Evolutionary conservation across 2,888 invertebrate species (phyloP).

Genomic region (Drosophila acutilabella): DNA sequence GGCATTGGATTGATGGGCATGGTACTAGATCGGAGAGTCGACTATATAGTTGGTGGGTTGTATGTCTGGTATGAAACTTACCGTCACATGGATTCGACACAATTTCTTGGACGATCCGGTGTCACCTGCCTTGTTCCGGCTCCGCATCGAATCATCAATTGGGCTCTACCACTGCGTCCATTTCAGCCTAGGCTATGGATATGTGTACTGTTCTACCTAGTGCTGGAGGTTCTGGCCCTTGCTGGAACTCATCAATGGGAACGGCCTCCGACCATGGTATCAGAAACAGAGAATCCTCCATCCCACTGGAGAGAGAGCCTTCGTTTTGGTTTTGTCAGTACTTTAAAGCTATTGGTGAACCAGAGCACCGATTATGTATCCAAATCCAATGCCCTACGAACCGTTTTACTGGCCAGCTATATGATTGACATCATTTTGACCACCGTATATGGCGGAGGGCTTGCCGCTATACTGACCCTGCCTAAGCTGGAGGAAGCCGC

Average conservation of each 20-base stretch:
- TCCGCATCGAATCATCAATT: slow-evolving; percentile 87
- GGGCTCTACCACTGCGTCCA: slow-evolving; percentile 88
- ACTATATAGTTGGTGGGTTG: slow-evolving; percentile 83
- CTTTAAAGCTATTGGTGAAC: slow-evolving; percentile 76
- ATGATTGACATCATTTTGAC: slow-evolving; percentile 87
- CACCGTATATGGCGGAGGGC: slow-evolving; percentile 88
- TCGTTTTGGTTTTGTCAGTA: slow-evolving; percentile 70
- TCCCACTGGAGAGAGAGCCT: slow-evolving; percentile 59
- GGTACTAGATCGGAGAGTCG: slow-evolving; percentile 87
- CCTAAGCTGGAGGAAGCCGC: slow-evolving; percentile 88
- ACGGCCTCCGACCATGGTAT: background rate
- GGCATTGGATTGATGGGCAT: slow-evolving; percentile 89
- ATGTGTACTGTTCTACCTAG: slow-evolving; percentile 85
- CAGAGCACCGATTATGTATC: slow-evolving; percentile 75
- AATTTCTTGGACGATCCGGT: slow-evolving; percentile 87
- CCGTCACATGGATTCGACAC: slow-evolving; percentile 87
- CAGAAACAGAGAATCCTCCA: background rate
- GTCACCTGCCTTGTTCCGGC: slow-evolving; percentile 89
- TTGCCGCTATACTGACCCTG: slow-evolving; percentile 89
- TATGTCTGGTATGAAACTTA: slow-evolving; percentile 84
- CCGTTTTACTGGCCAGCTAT: slow-evolving; percentile 75
- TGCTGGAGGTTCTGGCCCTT: slow-evolving; percentile 85
- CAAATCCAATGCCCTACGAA: slow-evolving; percentile 68
- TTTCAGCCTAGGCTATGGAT: slow-evolving; percentile 87
- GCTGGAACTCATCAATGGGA: slow-evolving; percentile 62